These are phyloP conservation scores for Acanthosoma haemorrhoidale DNA, from an alignment of 2,888 invertebrate genomes.

Conservation along the genomic window DNA sequence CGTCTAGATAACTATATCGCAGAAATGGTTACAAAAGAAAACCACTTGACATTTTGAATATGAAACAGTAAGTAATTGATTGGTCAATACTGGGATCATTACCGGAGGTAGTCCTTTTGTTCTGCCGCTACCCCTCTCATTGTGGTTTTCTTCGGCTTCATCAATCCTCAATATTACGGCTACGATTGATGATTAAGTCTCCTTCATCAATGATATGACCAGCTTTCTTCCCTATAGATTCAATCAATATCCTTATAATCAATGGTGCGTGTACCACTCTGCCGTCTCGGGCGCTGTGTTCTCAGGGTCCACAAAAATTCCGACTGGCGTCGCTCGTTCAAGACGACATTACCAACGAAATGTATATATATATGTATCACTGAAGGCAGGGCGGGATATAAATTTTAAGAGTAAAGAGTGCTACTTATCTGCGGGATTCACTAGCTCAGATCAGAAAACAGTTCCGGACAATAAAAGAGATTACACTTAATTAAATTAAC, in stretches of 20 bases:
- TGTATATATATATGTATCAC: too few relatives aligned
- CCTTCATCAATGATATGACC: background rate
- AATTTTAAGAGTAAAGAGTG: too few relatives aligned
- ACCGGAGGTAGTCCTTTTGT: background rate
- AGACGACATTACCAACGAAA: too few relatives aligned
- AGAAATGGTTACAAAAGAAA: background rate
- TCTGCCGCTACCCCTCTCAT: conserved; percentile 11
- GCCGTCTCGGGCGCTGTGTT: too few relatives aligned
- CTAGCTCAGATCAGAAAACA: too few relatives aligned
- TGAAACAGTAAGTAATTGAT: conserved; percentile 2
- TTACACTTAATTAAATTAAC: too few relatives aligned
- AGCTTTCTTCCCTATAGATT: background rate
- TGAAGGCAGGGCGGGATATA: too few relatives aligned
- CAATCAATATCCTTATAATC: background rate
- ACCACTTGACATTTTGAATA: background rate
- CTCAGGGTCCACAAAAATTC: too few relatives aligned
- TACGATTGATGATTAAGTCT: background rate
- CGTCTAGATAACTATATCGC: too few relatives aligned
- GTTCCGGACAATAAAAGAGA: too few relatives aligned
- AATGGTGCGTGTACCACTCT: background rate
- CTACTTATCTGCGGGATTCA: too few relatives aligned
- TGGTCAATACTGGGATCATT: background rate
- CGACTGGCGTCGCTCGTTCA: too few relatives aligned
- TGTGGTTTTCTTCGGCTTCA: background rate
- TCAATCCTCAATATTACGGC: background rate